Conservation (phyloP, 2,888 invertebrate genomes). For the Phoenoteleia sp. region DNA sequence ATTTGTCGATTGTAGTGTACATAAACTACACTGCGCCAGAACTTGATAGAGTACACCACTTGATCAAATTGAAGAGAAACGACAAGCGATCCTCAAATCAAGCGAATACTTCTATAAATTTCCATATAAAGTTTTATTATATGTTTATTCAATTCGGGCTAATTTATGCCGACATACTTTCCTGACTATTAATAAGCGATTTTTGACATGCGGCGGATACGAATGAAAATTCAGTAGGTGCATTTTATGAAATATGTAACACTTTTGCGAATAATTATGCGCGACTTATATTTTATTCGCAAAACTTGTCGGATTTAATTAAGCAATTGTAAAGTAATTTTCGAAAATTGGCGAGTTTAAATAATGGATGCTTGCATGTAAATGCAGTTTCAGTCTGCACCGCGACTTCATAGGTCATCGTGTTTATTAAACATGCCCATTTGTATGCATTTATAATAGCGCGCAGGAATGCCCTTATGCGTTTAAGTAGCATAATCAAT, state of each 20-base stretch:
- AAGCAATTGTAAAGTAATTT: slow-evolving; percentile 42
- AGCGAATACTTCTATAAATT: slow-evolving; percentile 47
- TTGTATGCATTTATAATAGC: slow-evolving; percentile 52
- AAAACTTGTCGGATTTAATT: slow-evolving; percentile 33
- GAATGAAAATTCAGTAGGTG: too few relatives aligned
- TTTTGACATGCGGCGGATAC: too few relatives aligned
- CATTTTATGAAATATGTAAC: background rate
- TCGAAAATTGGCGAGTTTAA: slow-evolving; percentile 30
- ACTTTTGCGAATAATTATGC: too few relatives aligned
- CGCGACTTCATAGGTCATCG: slow-evolving; percentile 20
- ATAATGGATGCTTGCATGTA: slow-evolving; percentile 46
- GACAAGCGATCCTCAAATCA: slow-evolving; percentile 51
- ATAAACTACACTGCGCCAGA: slow-evolving; percentile 53
- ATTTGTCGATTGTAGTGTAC: slow-evolving; percentile 56
- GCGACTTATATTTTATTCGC: too few relatives aligned
- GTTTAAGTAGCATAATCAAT: slow-evolving; percentile 55
- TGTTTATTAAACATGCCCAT: slow-evolving; percentile 52
- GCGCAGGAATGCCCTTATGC: slow-evolving; percentile 28
- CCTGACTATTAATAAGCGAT: background rate
- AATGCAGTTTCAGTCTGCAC: slow-evolving; percentile 37
- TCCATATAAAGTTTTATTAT: slow-evolving; percentile 25
- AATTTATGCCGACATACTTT: background rate
- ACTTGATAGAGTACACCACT: slow-evolving; percentile 65
- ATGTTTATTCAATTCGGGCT: background rate
- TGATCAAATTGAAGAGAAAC: slow-evolving; percentile 56